Evolutionary conservation across 2,797 vertebrate genomes (phyloP).

Genomic region (Notolabrus celidotus): DNA sequence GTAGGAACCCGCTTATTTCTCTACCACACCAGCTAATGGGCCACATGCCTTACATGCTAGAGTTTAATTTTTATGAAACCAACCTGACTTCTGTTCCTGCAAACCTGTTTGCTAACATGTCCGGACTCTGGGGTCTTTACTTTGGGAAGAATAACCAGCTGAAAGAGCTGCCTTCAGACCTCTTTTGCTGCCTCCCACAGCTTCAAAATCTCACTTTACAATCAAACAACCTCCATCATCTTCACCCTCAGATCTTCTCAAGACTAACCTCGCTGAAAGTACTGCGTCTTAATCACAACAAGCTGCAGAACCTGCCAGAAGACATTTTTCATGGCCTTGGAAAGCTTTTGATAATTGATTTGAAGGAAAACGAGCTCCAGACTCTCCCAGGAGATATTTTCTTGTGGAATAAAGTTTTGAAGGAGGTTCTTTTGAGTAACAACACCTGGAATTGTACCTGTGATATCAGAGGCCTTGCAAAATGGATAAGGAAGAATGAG

Average conservation of each 20-base stretch:
- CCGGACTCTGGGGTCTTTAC: constrained; percentile 82
- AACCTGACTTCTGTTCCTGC: constrained; percentile 87
- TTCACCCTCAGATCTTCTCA: constrained; percentile 85
- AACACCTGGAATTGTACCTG: constrained; percentile 91
- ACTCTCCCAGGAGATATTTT: constrained; percentile 78
- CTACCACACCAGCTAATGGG: constrained; percentile 90
- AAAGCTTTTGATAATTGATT: constrained; percentile 73
- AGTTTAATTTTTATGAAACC: constrained; percentile 88
- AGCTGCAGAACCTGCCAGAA: constrained; percentile 78
- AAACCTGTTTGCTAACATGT: constrained; percentile 90
- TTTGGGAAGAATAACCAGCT: constrained; percentile 85
- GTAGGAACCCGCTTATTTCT: constrained; percentile 86
- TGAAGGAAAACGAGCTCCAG: constrained; percentile 70
- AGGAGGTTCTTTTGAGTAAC: constrained; percentile 61
- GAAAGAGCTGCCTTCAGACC: constrained; percentile 80
- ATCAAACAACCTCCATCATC: constrained; percentile 78
- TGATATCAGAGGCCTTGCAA: constrained; percentile 80
- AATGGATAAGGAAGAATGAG: constrained; percentile 84
- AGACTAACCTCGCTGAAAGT: constrained; percentile 75
- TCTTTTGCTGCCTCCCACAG: constrained; percentile 84
- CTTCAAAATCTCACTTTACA: constrained; percentile 85
- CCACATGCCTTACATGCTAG: constrained; percentile 84
- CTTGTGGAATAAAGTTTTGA: constrained; percentile 46
- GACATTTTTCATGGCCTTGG: constrained; percentile 80
- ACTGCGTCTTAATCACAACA: constrained; percentile 82